Base-by-base conservation (phyloP, 2,797 vertebrate species). In the Clamator glandarius region DNA sequence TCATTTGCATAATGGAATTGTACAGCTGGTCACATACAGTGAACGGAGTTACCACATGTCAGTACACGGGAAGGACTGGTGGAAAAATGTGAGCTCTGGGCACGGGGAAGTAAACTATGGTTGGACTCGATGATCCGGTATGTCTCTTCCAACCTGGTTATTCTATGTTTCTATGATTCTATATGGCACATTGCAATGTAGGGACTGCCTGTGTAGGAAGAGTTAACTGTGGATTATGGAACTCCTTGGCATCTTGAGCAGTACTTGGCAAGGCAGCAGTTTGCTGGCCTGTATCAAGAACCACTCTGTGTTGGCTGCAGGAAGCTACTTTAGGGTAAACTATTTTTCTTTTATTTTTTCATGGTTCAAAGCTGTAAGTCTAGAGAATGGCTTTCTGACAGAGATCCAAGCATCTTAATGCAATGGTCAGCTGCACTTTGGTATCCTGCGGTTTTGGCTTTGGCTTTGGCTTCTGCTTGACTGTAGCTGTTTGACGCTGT, bases 1-100 rank as follows among this genome's bases (percentile, higher is more conserved):
- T 68, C 89, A 80, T 94, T 95, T 92, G 87, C 93, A 78, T 95
- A 87, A 92, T 95, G 89, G 72, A 11, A 75, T 87, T 66, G 94
- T 87, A 42, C 81, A 92, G 81, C 94, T 85, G 89, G 89, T 68
- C 84, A 24, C 85, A 57, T 12, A 44, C 79, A 87, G 82, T 0
- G 57, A 85, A 11, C 16, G 44, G 68, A 67, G 69, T 26, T 52
- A 26, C 61, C 87, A 67, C 89, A 64, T 31, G 57, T 48, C 48
- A 54, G 75, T 52, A 55, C 55, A 24, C 4, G 7, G 66, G 83
- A 69, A 52, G 57, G 64, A 44, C 25, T 39, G 74, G 72, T 81
- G 75, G 42, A 55, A 46, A 87, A 50, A 41, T 12, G 29, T 14
- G 68, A 25, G 25, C 58, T 75, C 19, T 64, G 41, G 66, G 41